Conservation (phyloP, 1,140 invertebrate genomes). For the Trialeurodes vaporariorum region DNA sequence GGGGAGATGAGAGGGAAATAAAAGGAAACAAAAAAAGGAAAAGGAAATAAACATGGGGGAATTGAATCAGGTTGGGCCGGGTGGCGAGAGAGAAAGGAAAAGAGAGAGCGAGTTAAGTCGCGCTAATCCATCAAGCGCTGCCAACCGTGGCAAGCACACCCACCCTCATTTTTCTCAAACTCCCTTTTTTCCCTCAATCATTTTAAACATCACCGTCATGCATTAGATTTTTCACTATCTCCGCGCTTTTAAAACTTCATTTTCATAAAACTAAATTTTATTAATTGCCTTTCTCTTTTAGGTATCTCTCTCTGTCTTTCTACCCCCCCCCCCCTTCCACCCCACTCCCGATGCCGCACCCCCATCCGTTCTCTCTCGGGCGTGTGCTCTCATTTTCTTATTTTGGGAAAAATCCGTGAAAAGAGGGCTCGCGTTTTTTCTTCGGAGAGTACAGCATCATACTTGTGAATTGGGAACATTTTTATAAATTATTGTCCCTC, state of each 20-base stretch:
- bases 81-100: no score
- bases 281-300: background rate
- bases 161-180: background rate
- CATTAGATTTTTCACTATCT: background rate
- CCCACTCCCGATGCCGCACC: no score
- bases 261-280: conserved; percentile 1
- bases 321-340: no score
- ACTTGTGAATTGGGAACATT: no score
- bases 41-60: background rate
- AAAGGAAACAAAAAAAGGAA: background rate
- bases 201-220: background rate
- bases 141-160: background rate
- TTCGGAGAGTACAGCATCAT: no score
- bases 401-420: no score
- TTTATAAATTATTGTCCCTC: no score
- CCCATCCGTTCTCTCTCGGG: no score
- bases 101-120: background rate
- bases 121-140: background rate
- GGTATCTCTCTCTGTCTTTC: no score
- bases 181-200: background rate
- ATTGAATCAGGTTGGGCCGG: background rate
- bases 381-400: no score
- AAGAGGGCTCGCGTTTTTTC: no score
- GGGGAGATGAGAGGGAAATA: background rate
- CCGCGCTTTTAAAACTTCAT: background rate